A percentile compares a stretch with the other conserved stretches of the same genome.
These are phyloP conservation scores for Bimastos eiseni DNA, from an alignment of 2,888 invertebrate species.

Conservation along the genomic window DNA sequence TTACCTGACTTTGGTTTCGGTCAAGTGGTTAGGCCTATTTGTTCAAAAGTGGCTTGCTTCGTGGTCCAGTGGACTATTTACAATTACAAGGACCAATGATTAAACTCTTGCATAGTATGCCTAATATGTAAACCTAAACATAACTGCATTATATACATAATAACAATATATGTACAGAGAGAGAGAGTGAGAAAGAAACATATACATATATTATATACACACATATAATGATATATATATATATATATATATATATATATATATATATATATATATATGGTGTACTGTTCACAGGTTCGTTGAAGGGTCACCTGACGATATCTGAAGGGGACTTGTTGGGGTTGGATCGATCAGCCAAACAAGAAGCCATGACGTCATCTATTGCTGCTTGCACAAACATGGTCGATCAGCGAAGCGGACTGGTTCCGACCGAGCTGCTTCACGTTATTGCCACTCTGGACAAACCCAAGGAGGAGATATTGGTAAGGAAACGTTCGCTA, in stretches of 20 bases:
- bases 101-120: no score
- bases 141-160: no score
- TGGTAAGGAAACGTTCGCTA: not conserved
- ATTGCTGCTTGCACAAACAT: not conserved
- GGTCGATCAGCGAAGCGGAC: not conserved
- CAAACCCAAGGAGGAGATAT: not conserved
- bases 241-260: not conserved
- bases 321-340: not conserved
- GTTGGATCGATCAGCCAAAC: not conserved
- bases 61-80: no score
- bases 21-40: no score
- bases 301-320: not conserved
- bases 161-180: no score
- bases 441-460: slow-evolving; percentile 16
- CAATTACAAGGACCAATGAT: no score
- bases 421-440: not conserved
- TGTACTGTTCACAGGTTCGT: not conserved
- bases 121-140: no score
- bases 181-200: no score
- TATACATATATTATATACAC: no score
- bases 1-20: no score
- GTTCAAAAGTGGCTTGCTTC: no score
- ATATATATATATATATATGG: not conserved
- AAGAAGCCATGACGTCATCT: slow-evolving; percentile 1
- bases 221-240: not conserved